phyloP scores from a whole-genome alignment of 2,888 invertebrate genomes.

The Drosophila diplacantha region DNA sequence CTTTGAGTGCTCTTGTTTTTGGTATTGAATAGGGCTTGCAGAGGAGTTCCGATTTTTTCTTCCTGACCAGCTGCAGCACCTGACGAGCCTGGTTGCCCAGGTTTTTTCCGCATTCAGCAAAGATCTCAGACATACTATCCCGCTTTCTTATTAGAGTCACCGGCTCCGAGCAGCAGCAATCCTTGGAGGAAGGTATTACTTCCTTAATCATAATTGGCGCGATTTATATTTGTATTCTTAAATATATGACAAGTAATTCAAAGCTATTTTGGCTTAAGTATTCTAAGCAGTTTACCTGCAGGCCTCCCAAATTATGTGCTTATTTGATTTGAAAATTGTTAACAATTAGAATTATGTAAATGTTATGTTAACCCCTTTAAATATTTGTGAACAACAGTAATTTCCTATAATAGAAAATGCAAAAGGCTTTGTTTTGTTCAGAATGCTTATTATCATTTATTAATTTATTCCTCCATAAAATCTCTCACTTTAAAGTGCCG shows the following conservation, averaged over 20 bases:
- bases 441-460: not conserved
- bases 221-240: not conserved
- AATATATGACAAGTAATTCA: not conserved
- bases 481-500: not conserved
- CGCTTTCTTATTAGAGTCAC: constrained; percentile 3
- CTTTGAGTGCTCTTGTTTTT: not conserved
- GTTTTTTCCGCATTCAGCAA: constrained; percentile 19
- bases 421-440: not conserved
- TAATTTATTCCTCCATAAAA: not conserved
- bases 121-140: constrained; percentile 19
- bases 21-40: no score
- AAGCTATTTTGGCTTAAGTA: not conserved
- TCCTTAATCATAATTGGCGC: not conserved
- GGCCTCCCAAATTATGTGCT: not conserved
- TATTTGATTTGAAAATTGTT: not conserved
- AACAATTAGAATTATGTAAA: not conserved
- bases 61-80: not conserved
- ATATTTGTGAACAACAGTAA: not conserved
- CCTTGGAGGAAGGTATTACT: not conserved
- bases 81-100: not conserved
- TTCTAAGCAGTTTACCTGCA: not conserved
- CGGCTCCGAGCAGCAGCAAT: not conserved
- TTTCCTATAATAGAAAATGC: not conserved
- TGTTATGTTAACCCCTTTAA: not conserved
- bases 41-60: not conserved